phyloP scores from a whole-genome alignment of 2,888 invertebrate genomes.

The Platerodrilus igneus region DNA sequence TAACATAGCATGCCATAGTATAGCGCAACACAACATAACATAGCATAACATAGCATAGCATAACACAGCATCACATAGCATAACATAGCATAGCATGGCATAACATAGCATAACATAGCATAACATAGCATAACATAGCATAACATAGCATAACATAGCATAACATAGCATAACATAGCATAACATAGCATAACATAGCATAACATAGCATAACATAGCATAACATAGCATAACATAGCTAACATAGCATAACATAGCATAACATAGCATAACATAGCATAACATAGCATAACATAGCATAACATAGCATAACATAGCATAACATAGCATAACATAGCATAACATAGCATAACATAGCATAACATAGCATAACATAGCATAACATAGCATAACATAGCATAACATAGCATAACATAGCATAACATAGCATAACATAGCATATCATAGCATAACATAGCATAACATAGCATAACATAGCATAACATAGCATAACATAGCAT shows the following conservation, averaged over 20 bases:
- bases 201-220: constrained; percentile 6
- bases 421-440: constrained; percentile 2
- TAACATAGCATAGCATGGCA: constrained; percentile 3
- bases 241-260: constrained; percentile 4
- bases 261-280: constrained; percentile 1
- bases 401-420: constrained; percentile 2
- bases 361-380: constrained; percentile 1
- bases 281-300: constrained; percentile 5
- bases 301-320: constrained; percentile 2
- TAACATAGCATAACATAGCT: constrained; percentile 5
- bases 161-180: constrained; percentile 2
- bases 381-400: constrained; percentile 4
- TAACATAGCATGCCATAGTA: constrained; percentile 4
- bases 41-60: constrained; percentile 4
- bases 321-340: constrained; percentile 2
- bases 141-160: not conserved
- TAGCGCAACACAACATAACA: constrained; percentile 4
- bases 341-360: constrained; percentile 2
- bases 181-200: constrained; percentile 6
- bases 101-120: constrained; percentile 3
- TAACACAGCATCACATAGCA: constrained; percentile 3
- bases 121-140: constrained; percentile 2
- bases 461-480: constrained; percentile 1
- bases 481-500: constrained; percentile 3
- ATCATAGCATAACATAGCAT: constrained; percentile 2